A percentile compares a stretch with the other conserved stretches of the same genome.
These are phyloP conservation scores for Cyclargus thomasi DNA, from an alignment of 1,140 invertebrate genomes.

Conservation along the genomic window DNA sequence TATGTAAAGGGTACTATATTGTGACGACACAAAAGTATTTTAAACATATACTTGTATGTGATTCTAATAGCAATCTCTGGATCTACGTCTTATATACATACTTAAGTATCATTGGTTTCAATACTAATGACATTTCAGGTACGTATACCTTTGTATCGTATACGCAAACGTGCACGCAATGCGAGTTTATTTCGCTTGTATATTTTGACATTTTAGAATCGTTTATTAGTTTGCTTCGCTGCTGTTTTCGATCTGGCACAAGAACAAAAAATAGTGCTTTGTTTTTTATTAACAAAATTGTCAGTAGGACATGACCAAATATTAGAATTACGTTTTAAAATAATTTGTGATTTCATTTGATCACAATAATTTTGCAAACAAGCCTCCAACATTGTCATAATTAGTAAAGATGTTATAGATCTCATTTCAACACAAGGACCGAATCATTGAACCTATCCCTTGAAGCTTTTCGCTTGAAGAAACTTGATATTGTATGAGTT, in stretches of 20 bases:
- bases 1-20: too few relatives aligned
- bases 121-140: background rate
- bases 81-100: background rate
- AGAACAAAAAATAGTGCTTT: background rate
- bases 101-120: background rate
- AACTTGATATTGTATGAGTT: background rate
- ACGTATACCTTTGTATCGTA: background rate
- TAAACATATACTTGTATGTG: too few relatives aligned
- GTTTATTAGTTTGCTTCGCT: background rate
- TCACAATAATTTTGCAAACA: background rate
- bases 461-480: conserved; percentile 2
- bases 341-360: background rate
- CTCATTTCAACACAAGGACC: background rate
- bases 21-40: too few relatives aligned
- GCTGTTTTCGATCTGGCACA: background rate
- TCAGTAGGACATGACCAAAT: background rate
- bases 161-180: conserved; percentile 2
- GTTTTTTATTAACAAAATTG: background rate
- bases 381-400: background rate
- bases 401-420: background rate
- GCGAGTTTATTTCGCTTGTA: background rate
- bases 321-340: background rate
- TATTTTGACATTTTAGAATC: background rate
- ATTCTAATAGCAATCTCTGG: background rate
- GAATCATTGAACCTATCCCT: background rate